Evolutionary conservation across 2,797 vertebrate species (phyloP).

Genomic region (Crypturellus tataupa): DNA sequence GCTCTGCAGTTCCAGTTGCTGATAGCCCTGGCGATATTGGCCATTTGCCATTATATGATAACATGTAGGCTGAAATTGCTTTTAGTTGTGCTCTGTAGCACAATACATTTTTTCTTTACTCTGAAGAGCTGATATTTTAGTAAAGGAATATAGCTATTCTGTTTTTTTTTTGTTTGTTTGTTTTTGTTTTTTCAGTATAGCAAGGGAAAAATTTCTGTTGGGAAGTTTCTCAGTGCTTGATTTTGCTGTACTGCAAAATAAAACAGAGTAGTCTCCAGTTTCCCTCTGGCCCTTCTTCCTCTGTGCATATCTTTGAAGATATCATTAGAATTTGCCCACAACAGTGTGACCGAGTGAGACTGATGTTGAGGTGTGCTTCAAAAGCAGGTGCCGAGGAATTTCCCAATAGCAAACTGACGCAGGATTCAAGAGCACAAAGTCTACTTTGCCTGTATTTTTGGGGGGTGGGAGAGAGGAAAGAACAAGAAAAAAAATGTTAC

Average conservation of each 20-base stretch:
- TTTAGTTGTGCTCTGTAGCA: conserved; percentile 26
- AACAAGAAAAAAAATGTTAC: background rate
- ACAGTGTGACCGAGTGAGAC: too few species aligned
- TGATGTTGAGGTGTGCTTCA: too few species aligned
- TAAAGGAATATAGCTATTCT: background rate
- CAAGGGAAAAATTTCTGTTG: background rate
- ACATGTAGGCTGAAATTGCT: background rate
- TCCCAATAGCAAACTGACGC: too few species aligned
- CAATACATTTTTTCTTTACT: background rate
- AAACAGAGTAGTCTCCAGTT: too few species aligned
- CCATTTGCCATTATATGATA: conserved; percentile 4
- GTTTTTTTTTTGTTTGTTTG: too few species aligned
- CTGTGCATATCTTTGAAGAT: too few species aligned
- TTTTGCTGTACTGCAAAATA: background rate
- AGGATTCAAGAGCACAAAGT: too few species aligned
- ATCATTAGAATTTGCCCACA: too few species aligned
- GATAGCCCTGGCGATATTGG: background rate
- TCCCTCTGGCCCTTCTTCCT: too few species aligned
- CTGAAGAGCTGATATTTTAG: conserved; percentile 2
- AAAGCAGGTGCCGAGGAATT: too few species aligned
- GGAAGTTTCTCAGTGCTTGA: background rate
- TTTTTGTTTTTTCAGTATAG: background rate
- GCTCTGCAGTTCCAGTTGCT: background rate
- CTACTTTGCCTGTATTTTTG: background rate
- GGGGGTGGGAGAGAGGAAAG: background rate